Percentiles rank a stretch among this genome's conserved stretches.
phyloP scores from a whole-genome alignment of 2,888 invertebrate genomes.

The Scrobipalpa atriplicella region DNA sequence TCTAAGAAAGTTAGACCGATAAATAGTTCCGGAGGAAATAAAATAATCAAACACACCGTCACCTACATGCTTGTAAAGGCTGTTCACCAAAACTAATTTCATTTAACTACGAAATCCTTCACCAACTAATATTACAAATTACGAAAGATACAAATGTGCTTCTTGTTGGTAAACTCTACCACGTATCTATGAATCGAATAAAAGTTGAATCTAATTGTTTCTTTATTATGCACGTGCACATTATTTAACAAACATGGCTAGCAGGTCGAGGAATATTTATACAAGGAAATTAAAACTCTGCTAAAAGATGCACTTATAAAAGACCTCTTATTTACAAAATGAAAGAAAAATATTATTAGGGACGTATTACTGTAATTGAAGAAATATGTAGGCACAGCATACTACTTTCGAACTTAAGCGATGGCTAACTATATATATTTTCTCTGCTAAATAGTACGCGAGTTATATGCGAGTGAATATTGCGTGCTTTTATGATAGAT shows the following conservation, averaged over 20 bases:
- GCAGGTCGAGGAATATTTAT: conserved; percentile 4
- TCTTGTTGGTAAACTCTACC: no score
- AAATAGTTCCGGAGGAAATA: not conserved
- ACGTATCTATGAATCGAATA: no score
- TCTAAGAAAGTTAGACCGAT: no score
- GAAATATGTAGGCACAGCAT: not conserved
- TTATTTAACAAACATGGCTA: conserved; percentile 18
- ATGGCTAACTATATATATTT: not conserved
- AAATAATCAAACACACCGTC: not conserved
- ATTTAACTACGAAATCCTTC: not conserved
- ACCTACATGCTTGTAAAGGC: not conserved
- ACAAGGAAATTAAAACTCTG: not conserved
- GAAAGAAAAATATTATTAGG: not conserved
- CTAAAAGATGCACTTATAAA: not conserved
- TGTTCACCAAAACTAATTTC: not conserved
- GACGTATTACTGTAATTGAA: not conserved
- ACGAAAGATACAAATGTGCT: no score
- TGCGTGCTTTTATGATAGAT: not conserved
- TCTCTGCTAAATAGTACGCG: not conserved
- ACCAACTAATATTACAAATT: not conserved
- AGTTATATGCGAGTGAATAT: not conserved
- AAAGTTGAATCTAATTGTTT: not conserved
- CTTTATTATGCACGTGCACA: conserved; percentile 1
- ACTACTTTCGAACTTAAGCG: not conserved
- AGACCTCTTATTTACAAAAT: not conserved